Conservation (phyloP, 2,113 vertebrate genomes). For the Phaetusa simplex region DNA sequence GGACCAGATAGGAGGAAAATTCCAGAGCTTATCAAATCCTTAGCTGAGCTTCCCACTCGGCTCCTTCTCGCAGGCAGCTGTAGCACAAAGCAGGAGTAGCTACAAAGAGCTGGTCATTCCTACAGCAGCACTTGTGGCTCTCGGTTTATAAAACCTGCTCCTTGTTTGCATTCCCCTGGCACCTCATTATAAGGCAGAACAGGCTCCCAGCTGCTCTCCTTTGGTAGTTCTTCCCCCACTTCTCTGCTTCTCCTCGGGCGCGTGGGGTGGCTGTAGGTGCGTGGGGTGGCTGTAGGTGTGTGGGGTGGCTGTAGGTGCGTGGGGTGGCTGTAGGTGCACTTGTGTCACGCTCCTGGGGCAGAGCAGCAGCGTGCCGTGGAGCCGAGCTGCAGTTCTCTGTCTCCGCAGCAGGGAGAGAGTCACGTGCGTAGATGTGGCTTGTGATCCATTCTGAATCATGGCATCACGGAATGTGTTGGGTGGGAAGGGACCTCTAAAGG, state of each 20-base stretch:
- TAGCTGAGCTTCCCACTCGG: not conserved
- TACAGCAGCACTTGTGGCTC: not conserved
- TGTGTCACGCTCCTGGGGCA: not conserved
- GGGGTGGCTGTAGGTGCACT: not conserved
- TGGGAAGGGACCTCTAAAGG: no score
- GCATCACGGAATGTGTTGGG: not conserved
- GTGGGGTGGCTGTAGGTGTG: not conserved
- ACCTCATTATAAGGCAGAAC: not conserved
- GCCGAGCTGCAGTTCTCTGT: not conserved
- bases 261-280: not conserved
- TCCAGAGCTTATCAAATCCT: not conserved
- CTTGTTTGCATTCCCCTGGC: not conserved
- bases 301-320: not conserved
- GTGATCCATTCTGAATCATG: not conserved
- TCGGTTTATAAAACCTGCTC: not conserved
- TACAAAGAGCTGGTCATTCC: not conserved
- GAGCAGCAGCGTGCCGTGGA: not conserved
- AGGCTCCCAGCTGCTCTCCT: not conserved
- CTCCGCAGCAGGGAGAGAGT: not conserved
- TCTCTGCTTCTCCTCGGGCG: not conserved
- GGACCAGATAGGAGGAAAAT: not conserved
- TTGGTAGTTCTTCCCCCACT: accelerated
- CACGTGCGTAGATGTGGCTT: not conserved
- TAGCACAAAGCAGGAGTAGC: not conserved
- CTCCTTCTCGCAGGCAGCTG: not conserved